Base-by-base conservation (phyloP, 2,888 invertebrate genomes). In the Buathra laborator region DNA sequence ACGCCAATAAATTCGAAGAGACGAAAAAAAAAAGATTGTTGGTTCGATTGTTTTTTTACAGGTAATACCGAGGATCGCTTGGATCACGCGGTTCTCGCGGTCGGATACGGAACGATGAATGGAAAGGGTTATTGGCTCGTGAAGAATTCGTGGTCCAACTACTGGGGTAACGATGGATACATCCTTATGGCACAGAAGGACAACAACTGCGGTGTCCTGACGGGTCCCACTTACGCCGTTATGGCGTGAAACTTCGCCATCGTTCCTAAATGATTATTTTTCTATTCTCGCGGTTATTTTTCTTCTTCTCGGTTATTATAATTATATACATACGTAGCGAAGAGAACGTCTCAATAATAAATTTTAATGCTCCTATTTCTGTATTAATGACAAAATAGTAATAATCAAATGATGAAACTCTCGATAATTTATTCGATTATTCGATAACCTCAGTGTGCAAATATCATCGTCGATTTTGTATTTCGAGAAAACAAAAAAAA, bases 141-240 rank as follows among this genome's bases (percentile, higher is more conserved):
- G 9, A 99, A 99, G 94, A 99, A 99, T 94, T 99, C 98, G 0
- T 99, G 99, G 99, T 99, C 98, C 1, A 99, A 98, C 89, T 96
- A 98, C 92, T 99, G 99, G 99, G 99, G 99, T 48, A 99, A 99
- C 92, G 98, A 98, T 93, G 99, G 99, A 0, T 99, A 99, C 91
- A 96, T 99, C 0, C 95, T 99, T 2, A 99, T 99, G 97, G 96
- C 98, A 0, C 96, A 97, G 62, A 96, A 96, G 89, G 95, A 98
- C 89, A 99, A 99, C 94, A 99, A 99, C 93, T 99, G 99, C 90
- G 99, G 99, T 6, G 99, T 99, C 0, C 96, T 97, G 94, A 96
- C 97, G 6, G 95, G 96, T 6, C 97, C 99, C 44, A 99, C 99
- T 32, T 98, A 98, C 91, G 98, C 92, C 76, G 89, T 90, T 64